Percentiles rank a stretch among this genome's conserved stretches.
These are phyloP conservation scores for Hippopotamus amphibius DNA, from an alignment of 2,113 vertebrate species.

Conservation along the genomic window DNA sequence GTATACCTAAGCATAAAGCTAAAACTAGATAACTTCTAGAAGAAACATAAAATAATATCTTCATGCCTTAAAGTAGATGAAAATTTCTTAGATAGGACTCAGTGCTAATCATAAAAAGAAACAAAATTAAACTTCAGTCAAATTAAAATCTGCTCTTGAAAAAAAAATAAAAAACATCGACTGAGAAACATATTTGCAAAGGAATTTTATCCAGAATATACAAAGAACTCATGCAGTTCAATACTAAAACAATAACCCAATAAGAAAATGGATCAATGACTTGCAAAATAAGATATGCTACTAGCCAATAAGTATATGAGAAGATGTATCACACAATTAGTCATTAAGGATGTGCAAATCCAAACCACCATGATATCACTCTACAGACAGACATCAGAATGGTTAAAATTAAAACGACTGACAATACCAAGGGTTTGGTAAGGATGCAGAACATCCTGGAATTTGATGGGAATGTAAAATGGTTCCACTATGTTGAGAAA, in stretches of 20 bases:
- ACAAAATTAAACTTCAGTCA: background rate
- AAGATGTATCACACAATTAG: background rate
- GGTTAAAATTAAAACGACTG: background rate
- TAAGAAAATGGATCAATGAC: background rate
- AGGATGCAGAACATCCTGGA: background rate
- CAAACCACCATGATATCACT: background rate
- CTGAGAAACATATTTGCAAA: background rate
- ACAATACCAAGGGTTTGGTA: background rate
- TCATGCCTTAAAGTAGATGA: background rate
- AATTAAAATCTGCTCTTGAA: conserved; percentile 13
- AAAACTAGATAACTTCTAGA: background rate
- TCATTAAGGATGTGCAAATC: background rate
- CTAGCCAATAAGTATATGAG: background rate
- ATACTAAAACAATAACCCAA: background rate
- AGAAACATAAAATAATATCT: background rate
- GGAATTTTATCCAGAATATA: background rate
- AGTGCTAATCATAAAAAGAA: background rate
- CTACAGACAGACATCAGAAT: background rate
- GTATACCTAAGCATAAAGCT: background rate
- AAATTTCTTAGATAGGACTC: background rate
- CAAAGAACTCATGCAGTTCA: background rate
- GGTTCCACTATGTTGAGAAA: background rate
- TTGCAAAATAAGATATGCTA: background rate
- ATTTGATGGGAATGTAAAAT: background rate
- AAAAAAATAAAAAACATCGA: background rate